Percentiles rank a stretch among this genome's conserved stretches.
Conservation (phyloP, 2,797 vertebrate species). For the Falco peregrinus region DNA sequence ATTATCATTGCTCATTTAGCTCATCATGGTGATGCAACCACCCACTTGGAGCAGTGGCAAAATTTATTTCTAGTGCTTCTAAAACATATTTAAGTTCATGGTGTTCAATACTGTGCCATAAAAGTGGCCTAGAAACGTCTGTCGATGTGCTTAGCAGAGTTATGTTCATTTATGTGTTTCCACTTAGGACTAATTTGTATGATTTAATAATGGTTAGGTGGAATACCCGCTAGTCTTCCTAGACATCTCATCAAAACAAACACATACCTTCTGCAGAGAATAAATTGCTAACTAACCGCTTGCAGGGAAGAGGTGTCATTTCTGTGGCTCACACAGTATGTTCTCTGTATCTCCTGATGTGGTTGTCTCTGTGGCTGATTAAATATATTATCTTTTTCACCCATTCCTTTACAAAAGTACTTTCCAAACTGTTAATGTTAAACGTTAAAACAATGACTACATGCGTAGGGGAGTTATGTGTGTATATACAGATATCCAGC, state of each 20-base stretch:
- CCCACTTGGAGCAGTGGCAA: not conserved
- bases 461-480: rapidly evolving
- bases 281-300: not conserved
- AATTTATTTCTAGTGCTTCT: not conserved
- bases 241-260: not conserved
- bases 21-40: not conserved
- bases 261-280: not conserved
- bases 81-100: not conserved
- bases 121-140: not conserved
- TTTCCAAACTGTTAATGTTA: not conserved
- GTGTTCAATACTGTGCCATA: not conserved
- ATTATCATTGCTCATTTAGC: not conserved
- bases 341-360: not conserved
- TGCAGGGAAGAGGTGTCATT: not conserved
- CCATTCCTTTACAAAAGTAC: not conserved
- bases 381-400: not conserved
- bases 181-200: not conserved
- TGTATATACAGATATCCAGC: not conserved
- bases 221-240: not conserved
- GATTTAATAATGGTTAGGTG: not conserved
- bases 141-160: not conserved
- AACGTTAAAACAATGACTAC: not conserved
- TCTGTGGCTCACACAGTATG: not conserved
- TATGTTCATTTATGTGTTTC: not conserved
- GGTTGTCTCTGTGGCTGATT: not conserved